Evolutionary conservation across 2,113 vertebrate species (phyloP).

Genomic region (Oreochromis niloticus): DNA sequence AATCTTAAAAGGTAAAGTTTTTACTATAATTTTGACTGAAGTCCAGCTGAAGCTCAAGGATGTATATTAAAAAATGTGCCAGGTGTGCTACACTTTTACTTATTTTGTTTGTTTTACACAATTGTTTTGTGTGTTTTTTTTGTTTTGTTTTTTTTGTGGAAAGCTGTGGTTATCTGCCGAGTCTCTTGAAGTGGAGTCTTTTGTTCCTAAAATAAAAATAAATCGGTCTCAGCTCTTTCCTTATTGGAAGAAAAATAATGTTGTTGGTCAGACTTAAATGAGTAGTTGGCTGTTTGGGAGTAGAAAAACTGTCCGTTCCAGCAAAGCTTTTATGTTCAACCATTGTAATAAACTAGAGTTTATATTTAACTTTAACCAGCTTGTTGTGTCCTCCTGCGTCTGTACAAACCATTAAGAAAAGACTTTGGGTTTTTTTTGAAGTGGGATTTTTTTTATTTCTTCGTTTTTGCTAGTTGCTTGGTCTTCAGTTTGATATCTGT

Average conservation of each 20-base stretch:
- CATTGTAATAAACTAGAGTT: not conserved
- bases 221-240: rapidly evolving
- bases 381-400: not conserved
- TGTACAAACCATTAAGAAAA: not conserved
- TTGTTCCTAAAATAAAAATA: not conserved
- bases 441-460: not conserved
- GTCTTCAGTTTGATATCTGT: not conserved
- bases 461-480: not conserved
- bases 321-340: not conserved
- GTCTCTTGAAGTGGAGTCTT: not conserved
- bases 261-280: not conserved
- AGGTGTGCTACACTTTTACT: not conserved
- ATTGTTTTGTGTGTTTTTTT: not conserved
- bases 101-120: not conserved
- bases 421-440: not conserved
- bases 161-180: not conserved
- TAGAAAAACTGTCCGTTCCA: not conserved
- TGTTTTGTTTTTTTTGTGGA: not conserved
- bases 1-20: not conserved
- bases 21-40: not conserved
- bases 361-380: slow-evolving; percentile 2
- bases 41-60: not conserved
- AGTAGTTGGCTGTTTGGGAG: not conserved
- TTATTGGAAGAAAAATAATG: not conserved
- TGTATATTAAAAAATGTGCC: not conserved